Base-by-base conservation (phyloP, 2,797 vertebrate genomes). In the Furcifer pardalis region DNA sequence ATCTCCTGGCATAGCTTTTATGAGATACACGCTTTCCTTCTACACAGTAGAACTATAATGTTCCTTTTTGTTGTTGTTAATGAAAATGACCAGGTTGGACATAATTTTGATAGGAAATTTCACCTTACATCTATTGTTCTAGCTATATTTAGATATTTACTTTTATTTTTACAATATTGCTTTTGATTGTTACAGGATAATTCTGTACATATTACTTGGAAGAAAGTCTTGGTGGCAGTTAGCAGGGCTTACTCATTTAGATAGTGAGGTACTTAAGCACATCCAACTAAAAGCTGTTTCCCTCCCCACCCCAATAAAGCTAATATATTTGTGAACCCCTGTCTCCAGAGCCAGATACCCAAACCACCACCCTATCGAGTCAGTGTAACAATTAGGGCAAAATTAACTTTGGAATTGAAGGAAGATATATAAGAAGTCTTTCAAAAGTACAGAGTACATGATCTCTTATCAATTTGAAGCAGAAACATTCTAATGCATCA, bases 1-100 rank as follows among this genome's bases (percentile, higher is more conserved):
- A 88, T 81, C 19, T 32, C 84, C 63, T 85, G 77, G 32, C 88
- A 2, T 1, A 74, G 5, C 4, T 59, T 77, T 25, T 35, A 78
- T 78, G 37, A 30, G 30, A 78, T 23, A 56, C 56, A 49, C 56
- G 56, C 19, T 76, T 76, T 32, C 74, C 17, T 76, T 76, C 21
- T 37, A 27, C 19, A 56, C 3, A 56, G 52, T 56, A 19, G n/a
- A 32, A n/a, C 12, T 35, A 32, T 56, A 56, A 3, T 63, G 15
- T 63, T 59, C 27, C 37, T 72, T n/a, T 71, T n/a, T 13, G 9
- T 23, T 73, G 37, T 19, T 17, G 8, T 56, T 69, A 56, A 44
- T 81, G 25, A 32, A 69, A 69, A 7, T 30, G 7, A 81, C 25
- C 12, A 7, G 2, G 23, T 63, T 44, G 40, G 25, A 23, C 3